A percentile compares a stretch with the other conserved stretches of the same genome.
These are phyloP conservation scores for Eumeta japonica DNA, from an alignment of 1,140 invertebrate genomes.

Conservation along the genomic window DNA sequence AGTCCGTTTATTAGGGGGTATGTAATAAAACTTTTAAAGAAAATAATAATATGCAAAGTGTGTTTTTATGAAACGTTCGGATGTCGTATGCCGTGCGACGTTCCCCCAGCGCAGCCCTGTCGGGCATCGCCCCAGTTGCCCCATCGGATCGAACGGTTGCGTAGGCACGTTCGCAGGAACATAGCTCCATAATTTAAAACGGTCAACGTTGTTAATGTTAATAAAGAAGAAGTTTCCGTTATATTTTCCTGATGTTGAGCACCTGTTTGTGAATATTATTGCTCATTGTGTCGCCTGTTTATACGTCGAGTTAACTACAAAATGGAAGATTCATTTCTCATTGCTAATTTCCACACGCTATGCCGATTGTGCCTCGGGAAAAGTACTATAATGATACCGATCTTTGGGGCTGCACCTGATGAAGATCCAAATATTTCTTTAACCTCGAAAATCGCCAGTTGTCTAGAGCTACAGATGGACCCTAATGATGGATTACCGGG, in stretches of 20 bases:
- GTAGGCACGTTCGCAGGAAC: conserved; percentile 33
- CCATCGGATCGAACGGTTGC: conserved; percentile 45
- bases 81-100: too few species aligned
- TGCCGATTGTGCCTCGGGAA: conserved; percentile 61
- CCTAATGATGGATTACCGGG: conserved; percentile 60
- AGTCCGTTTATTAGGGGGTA: too few species aligned
- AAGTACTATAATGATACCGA: conserved; percentile 57
- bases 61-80: too few species aligned
- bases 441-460: conserved; percentile 51
- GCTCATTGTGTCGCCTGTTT: too few species aligned
- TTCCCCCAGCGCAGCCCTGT: conserved; percentile 49
- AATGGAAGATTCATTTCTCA: conserved; percentile 58
- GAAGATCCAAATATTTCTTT: conserved; percentile 43
- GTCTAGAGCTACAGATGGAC: conserved; percentile 43
- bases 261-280: too few species aligned
- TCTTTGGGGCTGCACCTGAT: conserved; percentile 52
- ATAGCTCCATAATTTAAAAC: too few species aligned
- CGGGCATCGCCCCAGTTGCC: conserved; percentile 42
- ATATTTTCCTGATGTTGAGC: too few species aligned
- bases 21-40: too few species aligned
- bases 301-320: too few species aligned
- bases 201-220: too few species aligned
- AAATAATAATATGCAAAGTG: too few species aligned
- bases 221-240: too few species aligned
- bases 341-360: conserved; percentile 54